Evolutionary conservation across 2,888 invertebrate genomes (phyloP).

Genomic region (Leptinotarsa juncta): DNA sequence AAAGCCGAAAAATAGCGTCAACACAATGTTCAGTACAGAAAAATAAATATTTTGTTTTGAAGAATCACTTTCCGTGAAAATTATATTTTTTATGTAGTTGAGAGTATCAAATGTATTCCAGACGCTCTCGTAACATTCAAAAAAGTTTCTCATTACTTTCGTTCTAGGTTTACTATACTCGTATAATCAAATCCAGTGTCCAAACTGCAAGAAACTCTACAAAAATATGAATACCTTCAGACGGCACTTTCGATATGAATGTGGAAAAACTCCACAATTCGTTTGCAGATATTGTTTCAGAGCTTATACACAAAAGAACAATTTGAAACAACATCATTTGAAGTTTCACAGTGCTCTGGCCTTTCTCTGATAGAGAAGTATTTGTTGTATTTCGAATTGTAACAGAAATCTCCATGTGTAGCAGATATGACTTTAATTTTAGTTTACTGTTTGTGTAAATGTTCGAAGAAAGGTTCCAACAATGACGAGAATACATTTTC

Average conservation of each 20-base stretch:
- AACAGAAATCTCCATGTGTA: not conserved
- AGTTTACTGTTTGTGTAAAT: not conserved
- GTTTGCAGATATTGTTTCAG: conserved; percentile 40
- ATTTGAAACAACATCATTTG: conserved; percentile 54
- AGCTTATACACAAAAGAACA: conserved; percentile 53
- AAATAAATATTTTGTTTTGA: no score
- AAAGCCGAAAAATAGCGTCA: no score
- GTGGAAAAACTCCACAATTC: conserved; percentile 46
- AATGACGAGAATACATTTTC: no score
- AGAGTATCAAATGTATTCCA: no score
- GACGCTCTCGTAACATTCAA: no score
- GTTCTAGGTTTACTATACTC: not conserved
- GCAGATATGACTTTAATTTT: not conserved
- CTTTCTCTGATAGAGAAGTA: not conserved
- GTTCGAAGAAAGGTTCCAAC: not conserved
- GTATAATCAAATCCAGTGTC: conserved; percentile 29
- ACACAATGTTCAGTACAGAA: no score
- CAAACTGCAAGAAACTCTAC: conserved; percentile 42
- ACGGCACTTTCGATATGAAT: conserved; percentile 53
- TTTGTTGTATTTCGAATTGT: not conserved
- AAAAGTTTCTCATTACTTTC: not conserved
- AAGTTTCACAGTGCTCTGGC: conserved; percentile 26
- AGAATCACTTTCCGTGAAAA: no score
- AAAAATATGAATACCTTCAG: conserved; percentile 44
- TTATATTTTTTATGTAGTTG: no score